phyloP scores from a whole-genome alignment of 2,113 vertebrate genomes.

The Anguilla rostrata region DNA sequence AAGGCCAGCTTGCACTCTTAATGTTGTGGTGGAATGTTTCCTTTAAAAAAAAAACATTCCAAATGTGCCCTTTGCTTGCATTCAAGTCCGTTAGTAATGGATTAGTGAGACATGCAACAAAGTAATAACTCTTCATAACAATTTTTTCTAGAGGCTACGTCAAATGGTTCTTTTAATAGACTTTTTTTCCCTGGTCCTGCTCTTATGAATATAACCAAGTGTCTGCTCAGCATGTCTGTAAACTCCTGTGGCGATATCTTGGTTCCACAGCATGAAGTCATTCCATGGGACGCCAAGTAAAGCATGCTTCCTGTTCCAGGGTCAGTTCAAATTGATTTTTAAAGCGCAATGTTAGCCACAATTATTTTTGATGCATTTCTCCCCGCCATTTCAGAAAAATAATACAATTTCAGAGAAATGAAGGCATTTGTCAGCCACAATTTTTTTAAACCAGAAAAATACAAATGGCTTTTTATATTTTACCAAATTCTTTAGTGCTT shows the following conservation, averaged over 20 bases:
- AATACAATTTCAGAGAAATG: conserved; percentile 29
- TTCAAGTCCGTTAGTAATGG: background rate
- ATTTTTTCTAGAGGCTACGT: background rate
- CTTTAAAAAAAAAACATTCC: background rate
- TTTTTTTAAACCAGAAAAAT: background rate
- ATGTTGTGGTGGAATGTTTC: background rate
- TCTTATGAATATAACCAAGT: conserved; percentile 3
- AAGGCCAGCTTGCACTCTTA: background rate
- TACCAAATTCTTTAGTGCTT: background rate
- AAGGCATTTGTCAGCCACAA: background rate
- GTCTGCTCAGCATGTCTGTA: conserved; percentile 14
- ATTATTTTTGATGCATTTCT: background rate
- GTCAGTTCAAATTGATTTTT: conserved; percentile 27
- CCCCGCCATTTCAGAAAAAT: conserved; percentile 34
- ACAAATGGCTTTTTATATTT: background rate
- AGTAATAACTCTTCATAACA: conserved; percentile 13
- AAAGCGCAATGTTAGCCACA: conserved; percentile 10
- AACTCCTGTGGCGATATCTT: conserved; percentile 13
- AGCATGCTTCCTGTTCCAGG: conserved; percentile 32
- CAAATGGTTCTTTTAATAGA: background rate
- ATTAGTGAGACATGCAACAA: background rate
- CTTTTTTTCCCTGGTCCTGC: background rate
- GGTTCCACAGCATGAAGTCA: conserved; percentile 39
- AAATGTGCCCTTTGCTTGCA: background rate
- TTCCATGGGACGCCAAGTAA: conserved; percentile 29